Conservation (phyloP, 2,888 invertebrate genomes). For the Drosophila seclusa region DNA sequence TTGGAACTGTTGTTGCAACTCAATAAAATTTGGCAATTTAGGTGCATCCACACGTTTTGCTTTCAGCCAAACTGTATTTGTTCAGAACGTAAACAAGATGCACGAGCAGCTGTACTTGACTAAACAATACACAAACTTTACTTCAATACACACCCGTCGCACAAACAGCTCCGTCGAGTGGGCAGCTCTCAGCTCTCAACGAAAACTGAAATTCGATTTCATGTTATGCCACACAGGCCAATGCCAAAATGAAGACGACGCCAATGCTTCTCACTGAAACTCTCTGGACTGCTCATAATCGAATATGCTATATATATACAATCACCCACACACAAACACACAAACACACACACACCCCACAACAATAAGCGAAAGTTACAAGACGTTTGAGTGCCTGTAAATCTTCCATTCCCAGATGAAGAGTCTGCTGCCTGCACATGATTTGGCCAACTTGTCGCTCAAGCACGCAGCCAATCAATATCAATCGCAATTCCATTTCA, state of each 20-base stretch:
- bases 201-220: constrained; percentile 73
- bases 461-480: constrained; percentile 83
- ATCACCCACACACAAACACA: constrained; percentile 1
- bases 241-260: constrained; percentile 37
- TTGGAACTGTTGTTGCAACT: constrained; percentile 10
- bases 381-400: constrained; percentile 43
- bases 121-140: constrained; percentile 75
- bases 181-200: constrained; percentile 29
- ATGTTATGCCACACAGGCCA: constrained; percentile 58
- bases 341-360: constrained; percentile 20
- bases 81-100: constrained; percentile 69
- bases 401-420: constrained; percentile 51
- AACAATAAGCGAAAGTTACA: constrained; percentile 77
- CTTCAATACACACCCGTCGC: constrained; percentile 38
- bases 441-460: constrained; percentile 79
- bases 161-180: constrained; percentile 7
- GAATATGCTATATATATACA: constrained; percentile 20
- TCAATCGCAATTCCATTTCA: constrained; percentile 83
- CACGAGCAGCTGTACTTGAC: constrained; percentile 78
- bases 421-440: constrained; percentile 58
- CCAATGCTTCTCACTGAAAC: constrained; percentile 46
- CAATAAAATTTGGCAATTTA: constrained; percentile 36
- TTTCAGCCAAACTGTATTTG: constrained; percentile 60
- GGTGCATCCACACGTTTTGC: constrained; percentile 37
- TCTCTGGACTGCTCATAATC: constrained; percentile 51